Evolutionary conservation across 1,140 invertebrate species (phyloP), one percentile per base, ranked within the genome.

Genomic region (Anagrus nilaparvatae): DNA sequence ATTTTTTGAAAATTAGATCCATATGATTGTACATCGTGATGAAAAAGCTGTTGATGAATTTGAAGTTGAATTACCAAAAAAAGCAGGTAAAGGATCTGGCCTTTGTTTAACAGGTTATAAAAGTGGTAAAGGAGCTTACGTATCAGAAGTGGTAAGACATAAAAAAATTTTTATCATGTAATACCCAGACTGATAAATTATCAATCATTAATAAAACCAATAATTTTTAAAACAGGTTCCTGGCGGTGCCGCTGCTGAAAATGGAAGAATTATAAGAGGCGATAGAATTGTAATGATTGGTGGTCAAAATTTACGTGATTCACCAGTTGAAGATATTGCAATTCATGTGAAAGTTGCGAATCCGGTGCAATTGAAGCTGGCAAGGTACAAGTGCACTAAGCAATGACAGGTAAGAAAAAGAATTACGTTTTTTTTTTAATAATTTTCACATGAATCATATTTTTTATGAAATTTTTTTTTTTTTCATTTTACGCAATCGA

Each of bases 231-330:
- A n/a, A 12, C 53, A 93, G 89, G 73, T 91, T 3, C 78, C 82
- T 42, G 94, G 93, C 4, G 88, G 94, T 25, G 81, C 82, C 40
- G 92, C 93, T 0, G 88, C 95, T 51, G 76, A 88, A 25, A 92
- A 96, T 63, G 91, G 87, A 7, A 78, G 88, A 48, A 76, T 99
- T 40, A 84, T 89, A 69, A 84, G 86, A 58, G 94, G 95, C 12
- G 95, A 99, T 65, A 79, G 93, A 51, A 81, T 99, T 32, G 65
- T 93, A 9, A 72, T 87, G 19, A 86, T 98, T 0, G 92, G 96
- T 62, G 88, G 84, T 8, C 81, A 90, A 56, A 83, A 94, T 56
- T 69, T 98, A 20, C 80, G 82, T 42, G 77, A 79, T 40, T 78
- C 79, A 2, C 80, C 84, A 14, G 84, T 88, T 55, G 83, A 93